A percentile compares a stretch with the other conserved stretches of the same genome.
Evolutionary conservation across 2,113 vertebrate genomes (phyloP).

Genomic region (Limnothrissa miodon): DNA sequence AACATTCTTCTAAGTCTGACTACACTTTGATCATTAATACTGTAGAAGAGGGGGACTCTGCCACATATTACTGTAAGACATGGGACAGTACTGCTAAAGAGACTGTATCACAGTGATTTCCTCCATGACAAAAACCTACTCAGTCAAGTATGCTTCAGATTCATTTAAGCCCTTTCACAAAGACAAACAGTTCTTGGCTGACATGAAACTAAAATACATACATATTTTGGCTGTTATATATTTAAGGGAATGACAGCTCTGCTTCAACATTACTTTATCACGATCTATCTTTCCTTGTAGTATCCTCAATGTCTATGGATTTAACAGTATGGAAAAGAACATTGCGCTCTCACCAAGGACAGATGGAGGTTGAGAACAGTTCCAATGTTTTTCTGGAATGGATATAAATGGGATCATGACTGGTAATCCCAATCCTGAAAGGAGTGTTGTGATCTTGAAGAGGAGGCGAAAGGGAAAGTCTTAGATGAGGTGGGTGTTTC

Average conservation of each 20-base stretch:
- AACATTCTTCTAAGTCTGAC: conserved; percentile 40
- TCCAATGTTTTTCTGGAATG: not conserved
- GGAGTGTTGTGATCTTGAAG: not conserved
- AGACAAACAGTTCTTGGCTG: not conserved
- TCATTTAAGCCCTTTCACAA: not conserved
- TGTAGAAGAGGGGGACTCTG: conserved; percentile 57
- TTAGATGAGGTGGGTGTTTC: conserved; percentile 43
- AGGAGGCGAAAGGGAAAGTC: conserved; percentile 22
- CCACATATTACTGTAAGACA: conserved; percentile 54
- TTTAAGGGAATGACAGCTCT: too few relatives aligned
- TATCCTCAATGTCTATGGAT: too few relatives aligned
- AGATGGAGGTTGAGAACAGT: too few relatives aligned
- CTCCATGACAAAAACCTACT: conserved; percentile 56
- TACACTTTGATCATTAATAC: conserved; percentile 56
- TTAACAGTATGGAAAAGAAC: too few relatives aligned
- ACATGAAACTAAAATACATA: not conserved
- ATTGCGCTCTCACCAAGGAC: too few relatives aligned
- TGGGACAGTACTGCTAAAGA: not conserved
- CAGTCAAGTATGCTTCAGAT: not conserved
- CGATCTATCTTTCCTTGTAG: too few relatives aligned
- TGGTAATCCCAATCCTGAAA: not conserved
- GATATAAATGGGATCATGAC: not conserved
- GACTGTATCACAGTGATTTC: conserved; percentile 49
- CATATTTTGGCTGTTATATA: too few relatives aligned
- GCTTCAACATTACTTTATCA: too few relatives aligned